Percentiles rank a stretch among this genome's conserved stretches.
phyloP scores from a whole-genome alignment of 2,113 vertebrate species.

The Triplophysa dalaica region DNA sequence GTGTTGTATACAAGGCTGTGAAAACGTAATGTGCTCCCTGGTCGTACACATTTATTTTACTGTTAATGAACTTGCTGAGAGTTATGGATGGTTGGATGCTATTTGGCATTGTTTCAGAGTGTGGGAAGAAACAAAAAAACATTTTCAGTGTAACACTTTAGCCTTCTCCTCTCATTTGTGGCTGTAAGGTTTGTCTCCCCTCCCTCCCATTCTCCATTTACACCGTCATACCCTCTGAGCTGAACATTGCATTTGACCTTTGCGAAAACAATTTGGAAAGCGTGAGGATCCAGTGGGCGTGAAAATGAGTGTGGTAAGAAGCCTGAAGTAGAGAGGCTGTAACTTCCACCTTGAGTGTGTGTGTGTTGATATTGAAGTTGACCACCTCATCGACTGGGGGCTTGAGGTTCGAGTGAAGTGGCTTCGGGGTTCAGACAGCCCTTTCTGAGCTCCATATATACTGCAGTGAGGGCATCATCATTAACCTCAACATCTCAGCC shows the following conservation, averaged over 20 bases:
- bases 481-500: conserved; percentile 32
- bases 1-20: conserved; percentile 12
- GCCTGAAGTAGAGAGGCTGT: conserved; percentile 33
- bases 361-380: conserved; percentile 3
- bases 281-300: conserved; percentile 43
- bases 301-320: conserved; percentile 50
- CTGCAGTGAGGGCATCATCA: conserved; percentile 25
- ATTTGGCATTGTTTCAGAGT: conserved; percentile 5
- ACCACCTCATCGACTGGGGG: conserved; percentile 17
- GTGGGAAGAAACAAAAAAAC: neutral
- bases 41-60: conserved; percentile 4
- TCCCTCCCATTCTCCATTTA: conserved; percentile 48
- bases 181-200: conserved; percentile 49
- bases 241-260: conserved; percentile 67
- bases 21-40: conserved; percentile 14
- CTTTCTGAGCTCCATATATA: conserved; percentile 29
- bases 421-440: conserved; percentile 18
- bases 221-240: conserved; percentile 53
- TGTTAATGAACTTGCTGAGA: conserved; percentile 24
- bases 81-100: conserved; percentile 26
- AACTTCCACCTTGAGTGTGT: conserved; percentile 31
- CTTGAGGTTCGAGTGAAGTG: conserved; percentile 21
- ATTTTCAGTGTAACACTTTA: neutral
- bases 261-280: conserved; percentile 59
- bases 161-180: neutral